A percentile compares a stretch with the other conserved stretches of the same genome.
phyloP scores from a whole-genome alignment of 2,888 invertebrate species.

The Tolmerus cingulatus region DNA sequence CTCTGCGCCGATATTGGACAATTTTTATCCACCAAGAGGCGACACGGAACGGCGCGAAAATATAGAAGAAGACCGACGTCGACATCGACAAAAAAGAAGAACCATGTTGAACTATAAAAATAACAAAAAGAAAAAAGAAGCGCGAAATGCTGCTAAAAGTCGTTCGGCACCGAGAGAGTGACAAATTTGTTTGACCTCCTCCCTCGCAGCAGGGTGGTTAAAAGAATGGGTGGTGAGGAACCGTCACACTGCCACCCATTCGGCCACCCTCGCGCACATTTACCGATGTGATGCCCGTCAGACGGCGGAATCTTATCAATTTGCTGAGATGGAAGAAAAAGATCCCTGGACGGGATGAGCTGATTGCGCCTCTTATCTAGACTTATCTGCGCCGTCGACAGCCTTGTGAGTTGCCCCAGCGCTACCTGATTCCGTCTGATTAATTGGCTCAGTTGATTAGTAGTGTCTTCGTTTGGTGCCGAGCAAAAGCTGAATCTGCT shows the following conservation, averaged over 20 bases:
- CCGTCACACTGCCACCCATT: not conserved
- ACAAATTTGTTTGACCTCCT: not conserved
- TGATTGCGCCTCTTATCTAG: not conserved
- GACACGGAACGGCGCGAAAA: not conserved
- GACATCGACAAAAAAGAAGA: not conserved
- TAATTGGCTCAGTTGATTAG: not conserved
- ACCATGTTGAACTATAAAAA: not conserved
- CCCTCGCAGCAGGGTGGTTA: not conserved
- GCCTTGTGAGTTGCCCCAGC: not conserved
- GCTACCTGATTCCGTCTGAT: not conserved
- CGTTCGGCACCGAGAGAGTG: not conserved
- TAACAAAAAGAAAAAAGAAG: not conserved
- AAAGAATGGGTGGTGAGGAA: not conserved
- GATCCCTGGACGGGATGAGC: not conserved
- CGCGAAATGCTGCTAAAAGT: not conserved
- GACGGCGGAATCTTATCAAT: not conserved
- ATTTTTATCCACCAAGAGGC: not conserved
- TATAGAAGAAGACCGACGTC: not conserved
- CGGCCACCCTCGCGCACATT: not conserved
- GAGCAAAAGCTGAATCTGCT: not conserved
- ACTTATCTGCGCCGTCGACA: not conserved
- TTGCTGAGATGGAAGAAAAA: not conserved
- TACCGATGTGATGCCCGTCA: not conserved
- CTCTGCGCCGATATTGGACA: conserved; percentile 44
- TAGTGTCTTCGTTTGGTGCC: not conserved